Percentiles rank a stretch among this genome's conserved stretches.
Conservation (phyloP, 1,140 invertebrate species). For the Adoxophyes honmai region DNA sequence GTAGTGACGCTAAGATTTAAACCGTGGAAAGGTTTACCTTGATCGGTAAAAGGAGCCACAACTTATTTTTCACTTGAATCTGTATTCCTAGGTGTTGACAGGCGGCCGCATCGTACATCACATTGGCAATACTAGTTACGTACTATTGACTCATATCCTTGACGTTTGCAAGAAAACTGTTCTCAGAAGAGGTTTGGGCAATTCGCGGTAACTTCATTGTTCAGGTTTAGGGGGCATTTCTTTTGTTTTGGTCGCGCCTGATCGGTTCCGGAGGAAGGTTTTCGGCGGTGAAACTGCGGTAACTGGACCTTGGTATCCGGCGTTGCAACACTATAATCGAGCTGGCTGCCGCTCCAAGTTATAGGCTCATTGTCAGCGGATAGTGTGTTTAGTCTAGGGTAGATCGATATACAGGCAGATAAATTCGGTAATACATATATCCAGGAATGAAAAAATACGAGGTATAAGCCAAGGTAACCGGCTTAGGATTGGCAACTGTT, state of each 20-base stretch:
- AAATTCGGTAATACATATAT: too few relatives aligned
- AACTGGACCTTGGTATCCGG: conserved; percentile 72
- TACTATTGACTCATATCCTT: neutral
- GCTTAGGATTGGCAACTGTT: too few relatives aligned
- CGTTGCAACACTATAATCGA: conserved; percentile 41
- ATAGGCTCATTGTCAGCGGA: neutral
- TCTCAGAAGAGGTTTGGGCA: neutral
- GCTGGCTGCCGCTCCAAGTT: conserved; percentile 14
- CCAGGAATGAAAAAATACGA: too few relatives aligned
- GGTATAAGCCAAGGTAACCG: too few relatives aligned
- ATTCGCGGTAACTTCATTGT: neutral
- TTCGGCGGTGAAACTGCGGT: conserved; percentile 60
- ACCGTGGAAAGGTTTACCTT: conserved; percentile 69
- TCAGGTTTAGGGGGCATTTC: conserved; percentile 1
- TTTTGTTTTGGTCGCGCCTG: conserved; percentile 45
- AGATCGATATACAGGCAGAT: too few relatives aligned
- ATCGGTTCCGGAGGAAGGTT: conserved; percentile 29
- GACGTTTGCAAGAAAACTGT: neutral
- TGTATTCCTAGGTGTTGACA: too few relatives aligned
- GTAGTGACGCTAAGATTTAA: conserved; percentile 66
- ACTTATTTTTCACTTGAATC: too few relatives aligned
- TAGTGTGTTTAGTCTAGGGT: too few relatives aligned
- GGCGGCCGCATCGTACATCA: conserved; percentile 11
- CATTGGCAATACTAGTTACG: conserved; percentile 22
- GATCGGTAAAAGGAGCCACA: conserved; percentile 33